Conservation (phyloP, 2,797 vertebrate species). For the Artibeus jamaicensis region DNA sequence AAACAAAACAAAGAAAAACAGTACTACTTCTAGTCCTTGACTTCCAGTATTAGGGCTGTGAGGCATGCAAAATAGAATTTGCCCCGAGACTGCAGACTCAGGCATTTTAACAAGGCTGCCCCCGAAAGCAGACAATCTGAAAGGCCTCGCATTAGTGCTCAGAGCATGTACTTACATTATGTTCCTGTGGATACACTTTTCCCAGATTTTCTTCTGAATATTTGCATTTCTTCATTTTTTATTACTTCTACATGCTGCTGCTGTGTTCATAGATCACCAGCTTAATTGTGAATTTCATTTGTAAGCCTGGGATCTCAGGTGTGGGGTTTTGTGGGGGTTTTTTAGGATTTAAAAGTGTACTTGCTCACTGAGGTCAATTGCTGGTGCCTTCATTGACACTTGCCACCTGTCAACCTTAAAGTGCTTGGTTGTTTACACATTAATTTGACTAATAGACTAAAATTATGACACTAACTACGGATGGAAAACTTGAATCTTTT, state of each 20-base stretch:
- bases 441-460: constrained; percentile 26
- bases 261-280: not conserved
- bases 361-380: not conserved
- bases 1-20: not conserved
- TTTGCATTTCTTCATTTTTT: not conserved
- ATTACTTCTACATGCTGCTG: not conserved
- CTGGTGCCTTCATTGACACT: not conserved
- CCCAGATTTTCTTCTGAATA: not conserved
- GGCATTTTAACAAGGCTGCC: not conserved
- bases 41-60: not conserved
- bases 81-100: constrained; percentile 14
- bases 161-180: not conserved
- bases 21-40: not conserved
- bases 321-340: not conserved
- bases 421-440: not conserved
- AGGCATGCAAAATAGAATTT: not conserved
- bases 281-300: constrained; percentile 2
- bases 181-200: not conserved
- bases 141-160: not conserved
- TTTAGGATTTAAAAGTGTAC: not conserved
- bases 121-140: not conserved
- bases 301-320: not conserved
- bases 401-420: not conserved
- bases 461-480: not conserved
- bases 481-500: not conserved